Evolutionary conservation across 2,888 invertebrate species (phyloP).

Genomic region (Mesochorus sp.): DNA sequence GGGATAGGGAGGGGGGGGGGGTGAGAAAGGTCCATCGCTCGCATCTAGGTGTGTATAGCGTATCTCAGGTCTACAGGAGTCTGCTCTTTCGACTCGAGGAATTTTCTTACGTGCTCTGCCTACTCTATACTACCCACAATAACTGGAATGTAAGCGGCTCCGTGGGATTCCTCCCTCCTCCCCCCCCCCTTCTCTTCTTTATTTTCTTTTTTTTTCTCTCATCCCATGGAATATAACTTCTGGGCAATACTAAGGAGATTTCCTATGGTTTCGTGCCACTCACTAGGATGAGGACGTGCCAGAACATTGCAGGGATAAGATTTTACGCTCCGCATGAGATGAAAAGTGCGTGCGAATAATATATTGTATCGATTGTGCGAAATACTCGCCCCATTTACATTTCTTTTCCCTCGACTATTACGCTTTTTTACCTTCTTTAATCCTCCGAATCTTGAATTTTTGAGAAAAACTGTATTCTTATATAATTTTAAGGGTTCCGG

Average conservation of each 20-base stretch:
- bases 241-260: slow-evolving; percentile 11
- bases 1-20: slow-evolving; percentile 22
- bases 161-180: slow-evolving; percentile 35
- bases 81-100: slow-evolving; percentile 73
- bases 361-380: too few species aligned
- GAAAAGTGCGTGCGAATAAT: too few species aligned
- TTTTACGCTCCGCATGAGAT: too few species aligned
- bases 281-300: too few species aligned
- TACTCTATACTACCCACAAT: slow-evolving; percentile 56
- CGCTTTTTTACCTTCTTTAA: background rate
- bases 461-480: background rate
- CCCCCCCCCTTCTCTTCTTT: background rate
- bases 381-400: too few species aligned
- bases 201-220: slow-evolving; percentile 72
- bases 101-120: slow-evolving; percentile 72
- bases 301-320: too few species aligned
- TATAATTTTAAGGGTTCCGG: background rate
- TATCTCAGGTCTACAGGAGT: slow-evolving; percentile 70
- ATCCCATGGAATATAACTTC: slow-evolving; percentile 27
- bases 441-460: background rate
- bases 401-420: too few species aligned
- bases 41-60: slow-evolving; percentile 5
- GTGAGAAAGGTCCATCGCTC: slow-evolving; percentile 41
- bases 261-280: background rate
- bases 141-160: slow-evolving; percentile 57